Base-by-base conservation (phyloP, 1,140 invertebrate genomes). In the Eurytemora carolleeae region DNA sequence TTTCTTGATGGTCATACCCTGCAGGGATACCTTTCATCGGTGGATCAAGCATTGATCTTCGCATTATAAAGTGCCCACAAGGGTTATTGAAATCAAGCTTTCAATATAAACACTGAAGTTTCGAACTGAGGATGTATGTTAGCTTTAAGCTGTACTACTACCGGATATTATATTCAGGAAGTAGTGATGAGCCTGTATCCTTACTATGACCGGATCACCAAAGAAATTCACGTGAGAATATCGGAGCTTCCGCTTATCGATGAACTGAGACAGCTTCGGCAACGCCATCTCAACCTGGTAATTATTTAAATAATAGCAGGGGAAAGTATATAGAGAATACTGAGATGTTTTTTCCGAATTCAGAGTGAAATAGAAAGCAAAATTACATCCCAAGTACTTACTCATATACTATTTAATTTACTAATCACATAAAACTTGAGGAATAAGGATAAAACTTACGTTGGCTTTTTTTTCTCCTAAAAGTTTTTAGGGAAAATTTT, bases 181-280 rank as follows among this genome's bases (percentile, higher is more conserved):
- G 80, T 98, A 61, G 93, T 98, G 0, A 72, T 95, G 17, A 83
- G 82, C 24, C 94, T 96, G 73, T 98, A 91, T 70, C 93, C 95
- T 0, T 90, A 88, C 68, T 98, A 99, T 71, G 86, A 92, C 65
- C 77, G 91, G 67, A 94, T 99, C 2, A 86, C 88, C 0, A 80
- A 79, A 64, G 90, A 94, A 72, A 89, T 94, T 67, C 87, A 92
- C 70, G 89, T 98, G 0, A 76, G 96, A 58, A 93, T 99, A 67
- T 85, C 88, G 0, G 89, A 97, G 69, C 74, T 98, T 18, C 94
- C 95, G 0, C 73, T 98, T 1, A 86, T 95, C 67, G 96, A 99
- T 76, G 93, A 98, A 67, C 75, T 99, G 52, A 78, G 95, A 65
- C 90, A 88, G 3, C 86, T 98, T 67, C 82, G 83, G 82, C 92